Conservation (phyloP, 2,888 invertebrate genomes). For the Iphiclides podalirius region DNA sequence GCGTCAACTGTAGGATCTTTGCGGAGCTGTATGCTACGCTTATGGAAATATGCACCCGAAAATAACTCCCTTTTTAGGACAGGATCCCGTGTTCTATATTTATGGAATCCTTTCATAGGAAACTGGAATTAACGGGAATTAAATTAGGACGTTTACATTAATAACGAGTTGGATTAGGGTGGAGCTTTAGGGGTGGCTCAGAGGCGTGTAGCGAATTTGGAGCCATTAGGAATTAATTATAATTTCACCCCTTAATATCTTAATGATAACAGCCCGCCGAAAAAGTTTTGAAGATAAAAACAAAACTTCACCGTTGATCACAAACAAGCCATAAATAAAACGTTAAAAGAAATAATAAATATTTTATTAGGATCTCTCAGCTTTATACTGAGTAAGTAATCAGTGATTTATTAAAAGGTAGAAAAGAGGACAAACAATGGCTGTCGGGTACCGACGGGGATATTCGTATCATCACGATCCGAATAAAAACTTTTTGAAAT, state of each 20-base stretch:
- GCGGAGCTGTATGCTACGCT: not conserved
- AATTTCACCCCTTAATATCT: not conserved
- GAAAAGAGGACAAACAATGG: too few species aligned
- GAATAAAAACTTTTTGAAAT: too few species aligned
- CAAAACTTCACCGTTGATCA: not conserved
- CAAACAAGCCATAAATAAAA: too few species aligned
- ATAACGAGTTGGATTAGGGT: not conserved
- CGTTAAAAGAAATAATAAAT: too few species aligned
- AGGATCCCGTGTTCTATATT: not conserved
- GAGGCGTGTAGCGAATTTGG: not conserved
- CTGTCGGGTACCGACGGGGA: too few species aligned
- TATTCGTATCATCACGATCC: too few species aligned
- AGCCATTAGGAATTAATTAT: not conserved
- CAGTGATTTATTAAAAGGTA: too few species aligned
- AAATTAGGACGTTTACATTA: not conserved
- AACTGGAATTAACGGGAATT: not conserved
- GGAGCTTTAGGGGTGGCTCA: not conserved
- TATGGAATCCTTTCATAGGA: not conserved
- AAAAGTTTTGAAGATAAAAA: not conserved
- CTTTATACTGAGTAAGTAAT: too few species aligned
- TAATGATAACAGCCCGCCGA: not conserved
- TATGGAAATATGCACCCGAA: not conserved
- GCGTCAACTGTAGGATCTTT: not conserved
- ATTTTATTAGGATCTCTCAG: too few species aligned
- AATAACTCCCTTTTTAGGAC: not conserved